Evolutionary conservation across 2,113 vertebrate genomes (phyloP).

Genomic region (Larimichthys polyactis): DNA sequence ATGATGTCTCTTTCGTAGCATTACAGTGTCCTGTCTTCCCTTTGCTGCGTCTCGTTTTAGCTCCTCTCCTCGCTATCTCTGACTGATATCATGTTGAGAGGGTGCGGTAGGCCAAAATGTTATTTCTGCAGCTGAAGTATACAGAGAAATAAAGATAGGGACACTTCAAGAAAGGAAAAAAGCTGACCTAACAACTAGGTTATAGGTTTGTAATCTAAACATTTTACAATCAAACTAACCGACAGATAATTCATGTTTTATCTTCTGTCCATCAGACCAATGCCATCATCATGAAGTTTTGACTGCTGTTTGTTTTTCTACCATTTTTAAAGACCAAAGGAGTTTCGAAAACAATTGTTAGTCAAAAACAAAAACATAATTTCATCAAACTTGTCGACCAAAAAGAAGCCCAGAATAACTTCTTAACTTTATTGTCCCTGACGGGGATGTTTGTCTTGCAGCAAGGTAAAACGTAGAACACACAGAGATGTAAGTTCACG

Average conservation of each 20-base stretch:
- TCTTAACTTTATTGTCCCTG: not conserved
- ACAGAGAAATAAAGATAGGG: slow-evolving; percentile 18
- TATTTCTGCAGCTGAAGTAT: not conserved
- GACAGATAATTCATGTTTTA: not conserved
- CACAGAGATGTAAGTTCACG: not conserved
- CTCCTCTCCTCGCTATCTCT: slow-evolving; percentile 38
- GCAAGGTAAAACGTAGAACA: not conserved
- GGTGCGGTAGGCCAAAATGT: slow-evolving; percentile 20
- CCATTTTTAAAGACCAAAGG: not conserved
- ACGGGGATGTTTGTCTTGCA: not conserved
- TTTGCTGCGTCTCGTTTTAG: slow-evolving; percentile 28
- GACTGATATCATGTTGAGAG: slow-evolving; percentile 47
- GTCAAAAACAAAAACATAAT: not conserved
- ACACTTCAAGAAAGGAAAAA: not conserved
- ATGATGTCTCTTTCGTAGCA: slow-evolving; percentile 64
- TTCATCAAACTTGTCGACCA: not conserved
- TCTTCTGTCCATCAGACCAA: not conserved
- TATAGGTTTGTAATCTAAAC: not conserved
- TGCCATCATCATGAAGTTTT: not conserved
- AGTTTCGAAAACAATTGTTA: not conserved
- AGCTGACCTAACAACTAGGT: not conserved
- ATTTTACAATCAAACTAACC: not conserved
- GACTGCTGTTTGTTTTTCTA: not conserved
- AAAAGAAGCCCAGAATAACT: not conserved
- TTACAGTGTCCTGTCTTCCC: slow-evolving; percentile 48